These are phyloP conservation scores for Mastigias papua DNA, from an alignment of 30 jellyfish, hydroid and myxozoan species.

Conservation along the genomic window DNA sequence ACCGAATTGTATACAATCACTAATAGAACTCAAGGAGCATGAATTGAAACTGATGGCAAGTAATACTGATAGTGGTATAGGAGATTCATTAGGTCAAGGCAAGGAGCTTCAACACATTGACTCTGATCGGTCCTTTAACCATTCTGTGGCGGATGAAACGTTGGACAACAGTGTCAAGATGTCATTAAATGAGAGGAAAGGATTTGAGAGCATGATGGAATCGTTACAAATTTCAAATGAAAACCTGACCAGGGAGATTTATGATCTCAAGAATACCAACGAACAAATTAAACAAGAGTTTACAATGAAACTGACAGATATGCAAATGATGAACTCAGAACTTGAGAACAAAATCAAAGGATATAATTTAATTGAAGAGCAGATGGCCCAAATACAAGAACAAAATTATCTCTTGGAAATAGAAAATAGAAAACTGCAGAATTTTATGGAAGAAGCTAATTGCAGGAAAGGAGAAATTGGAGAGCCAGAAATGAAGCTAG, in stretches of 20 bases:
- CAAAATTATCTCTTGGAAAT: background rate
- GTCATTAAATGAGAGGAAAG: background rate
- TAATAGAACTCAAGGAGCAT: no score
- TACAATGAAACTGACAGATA: background rate
- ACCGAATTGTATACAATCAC: no score
- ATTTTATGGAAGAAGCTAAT: background rate
- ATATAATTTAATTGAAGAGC: background rate
- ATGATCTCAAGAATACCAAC: background rate
- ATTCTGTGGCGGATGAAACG: background rate
- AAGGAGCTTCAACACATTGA: background rate
- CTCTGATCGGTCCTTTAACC: background rate
- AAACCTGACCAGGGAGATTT: background rate
- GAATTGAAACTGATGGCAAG: no score
- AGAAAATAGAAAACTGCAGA: no score
- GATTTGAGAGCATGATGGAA: no score
- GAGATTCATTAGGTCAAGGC: background rate
- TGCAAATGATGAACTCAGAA: background rate
- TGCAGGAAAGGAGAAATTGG: background rate
- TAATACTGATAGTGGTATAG: background rate
- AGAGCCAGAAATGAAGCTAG: background rate
- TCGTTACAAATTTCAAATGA: background rate
- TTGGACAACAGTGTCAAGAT: background rate
- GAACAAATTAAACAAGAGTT: background rate
- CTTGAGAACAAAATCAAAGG: background rate
- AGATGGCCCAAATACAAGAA: background rate